These are phyloP conservation scores for Eciton burchellii DNA, from an alignment of 1,140 invertebrate species.

Conservation along the genomic window DNA sequence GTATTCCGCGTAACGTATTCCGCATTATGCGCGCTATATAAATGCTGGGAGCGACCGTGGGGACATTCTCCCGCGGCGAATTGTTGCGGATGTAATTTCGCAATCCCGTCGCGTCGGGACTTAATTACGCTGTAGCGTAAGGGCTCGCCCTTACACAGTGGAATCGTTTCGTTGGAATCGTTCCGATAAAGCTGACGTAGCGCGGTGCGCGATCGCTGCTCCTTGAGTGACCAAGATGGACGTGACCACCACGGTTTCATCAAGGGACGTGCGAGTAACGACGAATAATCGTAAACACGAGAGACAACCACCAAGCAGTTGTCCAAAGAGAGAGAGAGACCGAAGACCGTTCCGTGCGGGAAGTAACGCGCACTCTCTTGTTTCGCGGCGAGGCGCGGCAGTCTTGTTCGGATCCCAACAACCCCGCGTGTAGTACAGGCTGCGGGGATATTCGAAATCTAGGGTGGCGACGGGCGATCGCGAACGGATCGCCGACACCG, in stretches of 20 bases:
- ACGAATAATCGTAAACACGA: too few species aligned
- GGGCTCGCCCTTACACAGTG: too few species aligned
- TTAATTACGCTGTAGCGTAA: slow-evolving; percentile 3
- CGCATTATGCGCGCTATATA: neutral
- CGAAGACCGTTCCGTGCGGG: too few species aligned
- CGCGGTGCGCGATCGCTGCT: too few species aligned
- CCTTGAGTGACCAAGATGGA: slow-evolving; percentile 37
- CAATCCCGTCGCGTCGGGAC: neutral
- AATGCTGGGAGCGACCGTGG: neutral
- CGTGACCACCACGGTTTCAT: slow-evolving; percentile 26
- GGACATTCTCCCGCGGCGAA: neutral
- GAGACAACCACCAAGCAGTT: too few species aligned
- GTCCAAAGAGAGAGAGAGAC: too few species aligned
- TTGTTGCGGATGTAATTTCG: slow-evolving; percentile 2
- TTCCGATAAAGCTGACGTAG: neutral
- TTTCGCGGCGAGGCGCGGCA: too few species aligned
- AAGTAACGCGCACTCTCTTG: too few species aligned
- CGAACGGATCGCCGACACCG: neutral
- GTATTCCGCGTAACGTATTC: slow-evolving; percentile 11
- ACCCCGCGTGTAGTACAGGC: too few species aligned
- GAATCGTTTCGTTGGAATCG: neutral
- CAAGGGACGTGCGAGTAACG: too few species aligned
- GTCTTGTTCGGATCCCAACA: too few species aligned
- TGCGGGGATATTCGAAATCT: neutral
- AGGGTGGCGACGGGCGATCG: neutral